Evolutionary conservation across 2,888 invertebrate species (phyloP).

Genomic region (Malthinus seriepunctatus): DNA sequence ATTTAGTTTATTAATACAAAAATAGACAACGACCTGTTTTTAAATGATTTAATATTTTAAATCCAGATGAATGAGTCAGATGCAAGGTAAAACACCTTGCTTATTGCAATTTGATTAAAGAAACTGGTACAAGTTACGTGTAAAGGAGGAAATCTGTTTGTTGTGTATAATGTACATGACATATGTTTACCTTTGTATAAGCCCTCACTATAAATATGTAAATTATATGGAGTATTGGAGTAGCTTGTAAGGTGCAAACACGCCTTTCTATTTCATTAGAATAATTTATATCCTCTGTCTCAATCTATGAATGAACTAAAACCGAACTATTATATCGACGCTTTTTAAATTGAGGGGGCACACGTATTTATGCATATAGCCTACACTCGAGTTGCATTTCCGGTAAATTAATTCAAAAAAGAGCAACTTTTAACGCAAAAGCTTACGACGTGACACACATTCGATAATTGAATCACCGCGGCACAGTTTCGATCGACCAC

Average conservation of each 20-base stretch:
- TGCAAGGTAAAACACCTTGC: slow-evolving; percentile 17
- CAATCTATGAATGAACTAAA: slow-evolving; percentile 39
- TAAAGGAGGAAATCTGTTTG: slow-evolving; percentile 21
- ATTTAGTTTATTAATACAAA: background rate
- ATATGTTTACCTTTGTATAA: slow-evolving; percentile 24
- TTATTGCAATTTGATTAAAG: slow-evolving; percentile 16
- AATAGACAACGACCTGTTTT: background rate
- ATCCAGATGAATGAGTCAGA: slow-evolving; percentile 17
- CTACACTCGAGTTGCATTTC: slow-evolving; percentile 35
- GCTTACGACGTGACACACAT: background rate
- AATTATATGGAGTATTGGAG: slow-evolving; percentile 39
- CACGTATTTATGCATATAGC: slow-evolving; percentile 31
- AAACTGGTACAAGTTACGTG: slow-evolving; percentile 18
- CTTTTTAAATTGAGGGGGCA: slow-evolving; percentile 34
- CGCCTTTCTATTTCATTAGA: slow-evolving; percentile 41
- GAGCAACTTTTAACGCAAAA: slow-evolving; percentile 3
- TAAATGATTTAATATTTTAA: slow-evolving; percentile 11
- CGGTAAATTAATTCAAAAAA: slow-evolving; percentile 23
- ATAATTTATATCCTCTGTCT: slow-evolving; percentile 40
- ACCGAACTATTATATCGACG: slow-evolving; percentile 34
- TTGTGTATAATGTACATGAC: slow-evolving; percentile 11
- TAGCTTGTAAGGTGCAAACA: slow-evolving; percentile 39
- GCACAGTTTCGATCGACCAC: too few species aligned
- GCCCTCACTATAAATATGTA: slow-evolving; percentile 37
- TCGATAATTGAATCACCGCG: too few species aligned